phyloP scores from a whole-genome alignment of 2,797 vertebrate genomes.

The Phyllotis vaccarum region DNA sequence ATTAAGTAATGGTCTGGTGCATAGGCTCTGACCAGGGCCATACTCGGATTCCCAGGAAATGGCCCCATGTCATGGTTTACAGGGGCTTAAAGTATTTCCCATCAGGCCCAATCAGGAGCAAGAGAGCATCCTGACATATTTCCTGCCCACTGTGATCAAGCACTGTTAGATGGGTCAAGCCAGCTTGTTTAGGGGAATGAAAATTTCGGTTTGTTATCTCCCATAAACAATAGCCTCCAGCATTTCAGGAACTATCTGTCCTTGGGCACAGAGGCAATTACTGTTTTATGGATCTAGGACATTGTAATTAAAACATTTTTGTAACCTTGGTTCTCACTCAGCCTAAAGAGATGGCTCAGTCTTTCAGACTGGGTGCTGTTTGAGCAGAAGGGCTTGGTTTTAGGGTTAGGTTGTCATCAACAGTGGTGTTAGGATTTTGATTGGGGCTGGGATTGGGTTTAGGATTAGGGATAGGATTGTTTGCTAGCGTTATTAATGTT shows the following conservation, averaged over 20 bases:
- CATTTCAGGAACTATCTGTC: neutral
- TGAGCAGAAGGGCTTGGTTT: too few relatives aligned
- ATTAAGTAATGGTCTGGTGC: neutral
- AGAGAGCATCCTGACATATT: neutral
- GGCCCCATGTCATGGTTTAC: neutral
- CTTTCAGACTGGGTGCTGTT: neutral
- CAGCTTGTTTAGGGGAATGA: neutral
- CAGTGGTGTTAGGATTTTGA: too few relatives aligned
- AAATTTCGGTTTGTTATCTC: neutral
- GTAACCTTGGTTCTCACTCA: neutral
- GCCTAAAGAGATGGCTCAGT: neutral
- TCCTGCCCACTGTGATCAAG: neutral
- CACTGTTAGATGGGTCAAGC: neutral
- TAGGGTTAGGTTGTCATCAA: too few relatives aligned
- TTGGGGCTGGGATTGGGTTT: too few relatives aligned
- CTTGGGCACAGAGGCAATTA: neutral
- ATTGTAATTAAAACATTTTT: neutral
- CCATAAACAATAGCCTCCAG: neutral
- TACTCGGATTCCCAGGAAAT: neutral
- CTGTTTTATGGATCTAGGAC: neutral
- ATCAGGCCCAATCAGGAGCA: neutral
- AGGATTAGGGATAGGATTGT: too few relatives aligned
- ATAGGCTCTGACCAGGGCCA: neutral
- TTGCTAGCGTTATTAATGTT: too few relatives aligned
- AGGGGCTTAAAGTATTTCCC: neutral